Percentiles rank a stretch among this genome's conserved stretches.
Evolutionary conservation across 1,140 invertebrate species (phyloP).

Genomic region (Conopomorpha cramerella): DNA sequence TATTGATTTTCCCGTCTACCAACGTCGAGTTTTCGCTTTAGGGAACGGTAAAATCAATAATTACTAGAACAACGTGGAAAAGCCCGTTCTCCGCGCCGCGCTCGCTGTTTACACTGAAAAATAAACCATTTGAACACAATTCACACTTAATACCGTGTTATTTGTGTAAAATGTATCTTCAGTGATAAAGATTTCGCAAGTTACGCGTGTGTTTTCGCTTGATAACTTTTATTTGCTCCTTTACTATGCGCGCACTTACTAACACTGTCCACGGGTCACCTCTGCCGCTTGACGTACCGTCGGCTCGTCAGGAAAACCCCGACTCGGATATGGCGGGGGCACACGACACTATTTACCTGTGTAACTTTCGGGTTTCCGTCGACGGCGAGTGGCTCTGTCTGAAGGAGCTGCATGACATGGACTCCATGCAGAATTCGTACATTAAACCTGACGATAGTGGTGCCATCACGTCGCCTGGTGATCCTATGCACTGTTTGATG

Average conservation of each 20-base stretch:
- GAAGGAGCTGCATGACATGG: slow-evolving; percentile 90
- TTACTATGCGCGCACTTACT: slow-evolving; percentile 55
- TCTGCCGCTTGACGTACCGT: slow-evolving; percentile 39
- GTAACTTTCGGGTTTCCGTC: slow-evolving; percentile 95
- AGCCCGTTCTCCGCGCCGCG: too few species aligned
- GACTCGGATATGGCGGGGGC: slow-evolving; percentile 77
- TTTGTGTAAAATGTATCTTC: slow-evolving; percentile 25
- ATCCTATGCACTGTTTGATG: slow-evolving; percentile 55
- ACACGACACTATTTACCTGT: slow-evolving; percentile 95
- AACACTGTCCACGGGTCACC: slow-evolving; percentile 41
- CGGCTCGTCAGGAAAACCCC: slow-evolving; percentile 27
- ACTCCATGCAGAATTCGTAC: slow-evolving; percentile 72
- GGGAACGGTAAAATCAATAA: too few species aligned
- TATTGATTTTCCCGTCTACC: too few species aligned
- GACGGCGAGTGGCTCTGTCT: slow-evolving; percentile 98
- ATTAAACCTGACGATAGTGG: slow-evolving; percentile 59
- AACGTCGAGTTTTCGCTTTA: too few species aligned
- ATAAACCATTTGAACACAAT: neutral
- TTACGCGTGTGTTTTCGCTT: slow-evolving; percentile 37
- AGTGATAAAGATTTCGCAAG: slow-evolving; percentile 34
- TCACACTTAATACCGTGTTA: neutral
- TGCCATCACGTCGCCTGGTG: slow-evolving; percentile 61
- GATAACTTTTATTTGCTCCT: slow-evolving; percentile 42
- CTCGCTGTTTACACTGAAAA: too few species aligned
- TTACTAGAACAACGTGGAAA: too few species aligned